These are phyloP conservation scores for Napeogenes inachia DNA, from an alignment of 2,888 invertebrate species.

Conservation along the genomic window DNA sequence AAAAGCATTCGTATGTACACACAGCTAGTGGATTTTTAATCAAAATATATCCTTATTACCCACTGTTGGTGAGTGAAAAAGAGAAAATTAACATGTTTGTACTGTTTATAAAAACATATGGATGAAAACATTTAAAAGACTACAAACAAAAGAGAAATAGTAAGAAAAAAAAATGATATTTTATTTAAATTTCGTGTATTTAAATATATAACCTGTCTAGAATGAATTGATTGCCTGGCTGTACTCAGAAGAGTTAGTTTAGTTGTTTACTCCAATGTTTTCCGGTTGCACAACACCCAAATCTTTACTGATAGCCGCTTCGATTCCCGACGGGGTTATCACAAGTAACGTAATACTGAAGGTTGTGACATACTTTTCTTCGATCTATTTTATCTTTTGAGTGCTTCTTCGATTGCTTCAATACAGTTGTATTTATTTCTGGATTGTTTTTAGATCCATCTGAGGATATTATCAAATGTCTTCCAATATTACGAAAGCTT, in stretches of 20 bases:
- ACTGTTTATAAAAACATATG: no score
- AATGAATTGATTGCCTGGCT: background rate
- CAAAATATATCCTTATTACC: no score
- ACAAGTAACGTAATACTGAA: slow-evolving; percentile 55
- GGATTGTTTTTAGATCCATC: no score
- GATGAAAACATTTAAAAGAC: no score
- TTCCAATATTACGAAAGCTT: no score
- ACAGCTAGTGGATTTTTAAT: background rate
- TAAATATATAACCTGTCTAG: background rate
- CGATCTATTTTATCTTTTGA: slow-evolving; percentile 50
- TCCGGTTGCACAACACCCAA: slow-evolving; percentile 61
- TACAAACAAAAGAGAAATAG: no score
- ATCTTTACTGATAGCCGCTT: slow-evolving; percentile 58
- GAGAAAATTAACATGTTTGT: no score
- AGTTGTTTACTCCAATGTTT: slow-evolving; percentile 35
- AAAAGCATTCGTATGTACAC: background rate
- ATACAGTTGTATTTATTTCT: slow-evolving; percentile 2
- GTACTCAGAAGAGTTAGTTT: background rate
- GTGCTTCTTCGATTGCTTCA: slow-evolving; percentile 41
- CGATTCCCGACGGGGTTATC: slow-evolving; percentile 63
- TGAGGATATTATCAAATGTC: no score
- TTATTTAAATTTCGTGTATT: no score
- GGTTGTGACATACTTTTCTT: slow-evolving; percentile 73
- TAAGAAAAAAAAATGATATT: no score
- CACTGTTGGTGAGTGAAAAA: background rate